Base-by-base conservation (phyloP, 2,113 vertebrate genomes). In the Mustela nigripes region DNA sequence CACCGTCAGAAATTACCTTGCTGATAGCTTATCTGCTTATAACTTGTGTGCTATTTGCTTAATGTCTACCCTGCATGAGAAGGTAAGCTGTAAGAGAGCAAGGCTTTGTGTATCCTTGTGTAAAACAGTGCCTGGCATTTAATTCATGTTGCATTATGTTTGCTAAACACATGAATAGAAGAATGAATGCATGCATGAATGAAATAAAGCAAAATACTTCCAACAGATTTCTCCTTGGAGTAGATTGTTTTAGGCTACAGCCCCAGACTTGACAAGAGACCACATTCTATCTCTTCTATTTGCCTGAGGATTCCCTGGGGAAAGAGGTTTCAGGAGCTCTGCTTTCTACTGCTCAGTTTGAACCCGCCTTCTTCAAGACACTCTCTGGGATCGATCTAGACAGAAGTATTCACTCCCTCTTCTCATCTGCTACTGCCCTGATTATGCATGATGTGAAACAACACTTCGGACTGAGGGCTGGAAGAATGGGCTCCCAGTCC, bases 201-300 rank as follows among this genome's bases (percentile, higher is more conserved):
- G 65, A 92, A 86, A 21, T 78, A 92, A 86, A 90, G 78, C 31
- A 82, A 82, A 87, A 36, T 18, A 71, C 14, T 80, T 88, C 31
- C 81, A 91, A 89, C 73, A 81, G 62, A 89, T 15, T 58, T 92
- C 28, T 82, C 18, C 65, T 67, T 21, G 39, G 80, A 53, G 36
- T 82, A 84, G 50, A 26, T 28, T 85, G 24, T 36, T 89, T 81
- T 28, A 76, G 22, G 36, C 22, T 85, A 69, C 3, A 50, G 28
- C 15, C n/a, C 60, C 21, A 45, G n/a, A 58, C 26, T 36, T 22
- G 7, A 26, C 21, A 28, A 56, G 73, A 19, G 18, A 36, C 39
- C 60, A 45, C 22, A 14, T 88, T 95, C 79, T 65, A 11, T 69
- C 22, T 81, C 73, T 65, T 82, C 93, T 93, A 8, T 33, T 86